Evolutionary conservation across 1,140 invertebrate genomes (phyloP), one percentile per base, ranked within the genome.

Genomic region (Periplaneta americana): DNA sequence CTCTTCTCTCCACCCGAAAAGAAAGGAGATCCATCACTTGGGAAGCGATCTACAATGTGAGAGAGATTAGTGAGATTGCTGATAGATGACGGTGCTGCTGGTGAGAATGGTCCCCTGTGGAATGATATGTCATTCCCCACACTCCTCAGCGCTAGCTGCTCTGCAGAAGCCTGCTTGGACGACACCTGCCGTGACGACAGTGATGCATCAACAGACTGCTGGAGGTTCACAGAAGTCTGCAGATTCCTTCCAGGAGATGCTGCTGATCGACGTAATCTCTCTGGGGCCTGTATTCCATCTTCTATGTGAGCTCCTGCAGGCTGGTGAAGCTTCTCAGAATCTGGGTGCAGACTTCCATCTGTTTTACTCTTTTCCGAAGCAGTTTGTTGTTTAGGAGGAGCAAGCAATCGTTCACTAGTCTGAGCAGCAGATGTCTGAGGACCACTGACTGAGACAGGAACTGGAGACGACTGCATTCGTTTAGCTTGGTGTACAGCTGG

Each of bases 31-130:
- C 92, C 91, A 35, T 91, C 90, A 83, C 90, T 90, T 28, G 88
- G 86, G 84, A 90, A 92, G 37, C 91, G 85, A 81, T 92, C 91
- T 34, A 92, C 87, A 85, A 92, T 91, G 85, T 91, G 91, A n/a
- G 91, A 90, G 66, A 92, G 86, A 85, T 89, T 91, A 15, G 90
- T 88, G 81, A 91, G 85, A 86, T 89, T 91, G 34, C 39, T 75
- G 2, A 81, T 31, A 28, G 81, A 17, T 3, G 76, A n/a, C 2
- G 81, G 75, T 35, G 37, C 15, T 81, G 33, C 75, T 22, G 81
- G 66, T 17, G 81, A 81, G 34, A 81, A 81, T 15, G 81, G 81
- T 11, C 81, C 76, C 76, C 81, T 74, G 66, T 80, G 80, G 39
- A 66, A 78, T 36, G 34, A n/a, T 22, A 78, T 35, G 28, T 78